Percentiles rank a stretch among this genome's conserved stretches.
These are phyloP conservation scores for Eulemur rubriventer DNA, from an alignment of 2,797 vertebrate species.

Conservation along the genomic window DNA sequence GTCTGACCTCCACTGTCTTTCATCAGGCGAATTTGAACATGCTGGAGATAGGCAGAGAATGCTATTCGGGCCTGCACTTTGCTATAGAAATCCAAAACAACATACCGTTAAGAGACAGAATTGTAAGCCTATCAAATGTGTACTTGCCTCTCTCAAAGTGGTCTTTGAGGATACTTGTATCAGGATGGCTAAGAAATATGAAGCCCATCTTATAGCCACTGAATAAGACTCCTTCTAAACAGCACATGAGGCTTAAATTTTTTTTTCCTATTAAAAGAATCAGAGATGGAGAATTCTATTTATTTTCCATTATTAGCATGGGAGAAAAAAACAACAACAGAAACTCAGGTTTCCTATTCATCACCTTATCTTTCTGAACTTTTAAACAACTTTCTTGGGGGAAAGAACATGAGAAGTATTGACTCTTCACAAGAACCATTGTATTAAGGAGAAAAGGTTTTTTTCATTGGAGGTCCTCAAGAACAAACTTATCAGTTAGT, in stretches of 20 bases:
- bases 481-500: constrained; percentile 9
- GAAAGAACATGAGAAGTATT: background rate
- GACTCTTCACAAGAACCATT: background rate
- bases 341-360: background rate
- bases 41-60: constrained; percentile 95
- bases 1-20: constrained; percentile 87
- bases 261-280: constrained; percentile 20
- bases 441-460: background rate
- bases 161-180: constrained; percentile 1
- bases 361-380: background rate
- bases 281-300: background rate
- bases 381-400: constrained; percentile 8
- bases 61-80: constrained; percentile 96
- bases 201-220: background rate
- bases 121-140: background rate
- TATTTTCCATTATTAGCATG: constrained; percentile 28
- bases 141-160: background rate
- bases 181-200: background rate
- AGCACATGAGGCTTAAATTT: background rate
- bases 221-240: background rate
- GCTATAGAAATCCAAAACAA: constrained; percentile 84
- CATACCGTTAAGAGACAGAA: constrained; percentile 49
- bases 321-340: background rate
- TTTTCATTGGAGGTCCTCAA: background rate
- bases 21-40: constrained; percentile 93